Evolutionary conservation across 64 coral and sea anemone genomes (phyloP).

Genomic region (Stylophora pistillata): DNA sequence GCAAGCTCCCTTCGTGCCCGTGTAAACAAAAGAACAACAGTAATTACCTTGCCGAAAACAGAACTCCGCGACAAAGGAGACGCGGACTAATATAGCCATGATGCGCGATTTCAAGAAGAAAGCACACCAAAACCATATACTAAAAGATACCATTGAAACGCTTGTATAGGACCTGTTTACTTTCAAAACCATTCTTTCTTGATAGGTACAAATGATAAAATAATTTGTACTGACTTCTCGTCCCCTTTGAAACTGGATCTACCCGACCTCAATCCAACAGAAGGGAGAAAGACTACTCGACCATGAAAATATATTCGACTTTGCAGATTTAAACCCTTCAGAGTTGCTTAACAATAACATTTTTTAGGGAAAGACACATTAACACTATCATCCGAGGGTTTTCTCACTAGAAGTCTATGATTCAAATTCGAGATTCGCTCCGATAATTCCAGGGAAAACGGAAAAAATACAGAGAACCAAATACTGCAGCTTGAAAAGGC

Average conservation of each 20-base stretch:
- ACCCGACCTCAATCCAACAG: neutral
- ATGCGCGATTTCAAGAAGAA: slow-evolving; percentile 10
- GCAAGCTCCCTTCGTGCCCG: neutral
- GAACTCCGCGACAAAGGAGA: neutral
- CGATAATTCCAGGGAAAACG: too few relatives aligned
- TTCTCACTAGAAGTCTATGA: neutral
- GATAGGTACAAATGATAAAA: slow-evolving; percentile 23
- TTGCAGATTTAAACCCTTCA: neutral
- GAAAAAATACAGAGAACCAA: too few relatives aligned
- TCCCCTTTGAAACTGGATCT: neutral
- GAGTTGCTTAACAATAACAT: neutral
- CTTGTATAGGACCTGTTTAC: neutral
- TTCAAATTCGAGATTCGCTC: neutral
- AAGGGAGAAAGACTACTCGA: neutral
- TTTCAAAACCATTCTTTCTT: slow-evolving; percentile 7
- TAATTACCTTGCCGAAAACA: neutral
- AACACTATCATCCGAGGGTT: neutral
- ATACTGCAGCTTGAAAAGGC: neutral
- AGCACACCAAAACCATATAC: neutral
- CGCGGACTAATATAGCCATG: neutral
- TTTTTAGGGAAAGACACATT: neutral
- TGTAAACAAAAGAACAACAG: slow-evolving; percentile 9
- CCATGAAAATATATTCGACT: neutral
- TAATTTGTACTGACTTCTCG: neutral
- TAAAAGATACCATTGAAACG: neutral